These are phyloP conservation scores for Cremastobaeus sp. DNA, from an alignment of 2,888 invertebrate species.

Conservation along the genomic window DNA sequence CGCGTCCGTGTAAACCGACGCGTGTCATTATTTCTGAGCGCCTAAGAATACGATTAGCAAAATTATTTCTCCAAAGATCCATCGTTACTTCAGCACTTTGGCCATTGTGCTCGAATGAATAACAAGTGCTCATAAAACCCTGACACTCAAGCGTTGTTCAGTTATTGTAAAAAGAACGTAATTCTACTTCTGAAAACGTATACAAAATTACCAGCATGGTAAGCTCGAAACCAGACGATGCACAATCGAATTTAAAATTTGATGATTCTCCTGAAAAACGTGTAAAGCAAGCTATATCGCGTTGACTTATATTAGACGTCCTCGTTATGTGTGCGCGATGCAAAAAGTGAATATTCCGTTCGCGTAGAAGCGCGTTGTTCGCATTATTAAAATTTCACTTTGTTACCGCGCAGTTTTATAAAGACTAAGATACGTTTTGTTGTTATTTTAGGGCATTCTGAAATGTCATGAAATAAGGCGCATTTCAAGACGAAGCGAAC, in stretches of 20 bases:
- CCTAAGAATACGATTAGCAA: too few relatives aligned
- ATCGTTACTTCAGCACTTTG: too few relatives aligned
- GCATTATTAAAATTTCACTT: slow-evolving; percentile 28
- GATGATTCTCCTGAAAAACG: slow-evolving; percentile 16
- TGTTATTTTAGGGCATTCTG: slow-evolving; percentile 22
- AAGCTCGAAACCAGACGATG: slow-evolving; percentile 1
- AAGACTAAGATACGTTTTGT: slow-evolving; percentile 7
- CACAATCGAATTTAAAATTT: slow-evolving; percentile 35
- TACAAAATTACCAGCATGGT: slow-evolving; percentile 14
- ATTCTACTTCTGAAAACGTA: too few relatives aligned
- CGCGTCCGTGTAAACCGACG: too few relatives aligned
- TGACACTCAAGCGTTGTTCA: not conserved
- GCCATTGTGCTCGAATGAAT: too few relatives aligned
- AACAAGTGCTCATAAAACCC: too few relatives aligned
- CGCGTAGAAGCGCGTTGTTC: slow-evolving; percentile 22
- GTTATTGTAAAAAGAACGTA: not conserved
- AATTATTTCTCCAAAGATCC: too few relatives aligned
- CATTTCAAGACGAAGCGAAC: slow-evolving; percentile 1
- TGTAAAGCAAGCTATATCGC: slow-evolving; percentile 2
- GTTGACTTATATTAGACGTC: slow-evolving; percentile 20
- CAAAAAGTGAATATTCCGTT: slow-evolving; percentile 21
- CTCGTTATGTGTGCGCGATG: slow-evolving; percentile 12
- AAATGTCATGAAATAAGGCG: slow-evolving; percentile 4
- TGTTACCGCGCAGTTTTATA: slow-evolving; percentile 23
- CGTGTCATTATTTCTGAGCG: too few relatives aligned